Base-by-base conservation (phyloP, 2,888 invertebrate species). In the Seira musarum region DNA sequence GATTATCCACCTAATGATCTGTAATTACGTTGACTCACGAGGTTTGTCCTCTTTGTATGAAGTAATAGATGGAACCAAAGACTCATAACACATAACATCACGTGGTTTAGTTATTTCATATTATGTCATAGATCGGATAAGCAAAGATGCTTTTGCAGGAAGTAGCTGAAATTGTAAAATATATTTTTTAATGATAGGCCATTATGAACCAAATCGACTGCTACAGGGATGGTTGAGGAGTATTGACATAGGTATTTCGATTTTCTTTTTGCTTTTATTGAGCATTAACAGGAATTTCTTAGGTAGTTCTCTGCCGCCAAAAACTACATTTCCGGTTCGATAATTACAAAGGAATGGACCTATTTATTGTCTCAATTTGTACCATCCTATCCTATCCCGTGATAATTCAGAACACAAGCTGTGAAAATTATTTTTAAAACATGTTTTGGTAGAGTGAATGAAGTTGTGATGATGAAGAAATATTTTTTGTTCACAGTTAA, bases 1-100 rank as follows among this genome's bases (percentile, higher is more conserved):
- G 78, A 71, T 78, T 78, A 71, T 71, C 70, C n/a, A 49, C 19
- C 78, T 71, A 78, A 78, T 78, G 71, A 78, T 78, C 78, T 66
- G 49, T 78, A 78, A 78, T 78, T 77, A 53, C 61, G 69, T 17
- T 70, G 65, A 69, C 67, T 67, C 60, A 60, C 40, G 57, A 57
- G 57, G 57, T 17, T 57, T 57, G 57, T 57, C 57, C 57, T 57
- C 57, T 57, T 57, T 57, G 40, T 40, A 40, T 40, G 40, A 40
- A 13, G 13, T 40, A 40, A 40, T 17, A 57, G 10, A 40, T 17
- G 57, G 57, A 57, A 17, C n/a, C 17, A 57, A 57, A 57, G 8
- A 57, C 40, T n/a, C n/a, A n/a, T n/a, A n/a, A n/a, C n/a, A n/a
- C 40, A 13, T 40, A 40, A 40, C 13, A 40, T 40, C 40, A 40